A percentile compares a stretch with the other conserved stretches of the same genome.
Conservation (phyloP, 2,113 vertebrate species). For the Ceuthmochares aereus region DNA sequence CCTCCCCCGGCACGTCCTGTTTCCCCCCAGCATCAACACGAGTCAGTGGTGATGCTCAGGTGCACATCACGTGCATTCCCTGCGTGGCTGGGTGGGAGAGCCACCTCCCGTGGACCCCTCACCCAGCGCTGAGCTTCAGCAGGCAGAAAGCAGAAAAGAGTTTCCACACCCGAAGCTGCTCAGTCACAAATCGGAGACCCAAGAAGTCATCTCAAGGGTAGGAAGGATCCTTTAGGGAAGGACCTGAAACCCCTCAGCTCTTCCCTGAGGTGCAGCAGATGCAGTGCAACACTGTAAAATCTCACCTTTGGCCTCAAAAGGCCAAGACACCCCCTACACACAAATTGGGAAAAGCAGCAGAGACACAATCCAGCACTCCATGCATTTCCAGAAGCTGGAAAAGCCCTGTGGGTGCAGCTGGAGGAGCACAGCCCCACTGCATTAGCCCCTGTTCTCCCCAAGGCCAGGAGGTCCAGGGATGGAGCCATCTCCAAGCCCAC, state of each 20-base stretch:
- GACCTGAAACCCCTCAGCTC: not conserved
- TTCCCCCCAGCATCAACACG: not conserved
- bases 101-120: not conserved
- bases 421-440: not conserved
- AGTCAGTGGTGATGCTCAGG: rapidly evolving
- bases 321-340: not conserved
- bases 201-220: not conserved
- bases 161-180: not conserved
- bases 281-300: rapidly evolving
- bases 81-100: rapidly evolving
- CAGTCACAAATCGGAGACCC: rapidly evolving
- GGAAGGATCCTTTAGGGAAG: not conserved
- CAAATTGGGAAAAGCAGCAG: not conserved
- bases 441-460: not conserved
- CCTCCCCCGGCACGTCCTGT: rapidly evolving
- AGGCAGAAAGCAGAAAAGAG: not conserved
- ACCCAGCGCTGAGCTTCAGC: not conserved
- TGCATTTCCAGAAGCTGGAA: not conserved
- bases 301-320: not conserved
- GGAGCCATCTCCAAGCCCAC: rapidly evolving
- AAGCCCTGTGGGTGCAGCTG: rapidly evolving
- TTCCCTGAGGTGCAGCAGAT: not conserved
- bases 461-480: not conserved
- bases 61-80: rapidly evolving
- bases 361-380: rapidly evolving